phyloP scores from a whole-genome alignment of 2,888 invertebrate genomes.

The Halocaridina rubra region DNA sequence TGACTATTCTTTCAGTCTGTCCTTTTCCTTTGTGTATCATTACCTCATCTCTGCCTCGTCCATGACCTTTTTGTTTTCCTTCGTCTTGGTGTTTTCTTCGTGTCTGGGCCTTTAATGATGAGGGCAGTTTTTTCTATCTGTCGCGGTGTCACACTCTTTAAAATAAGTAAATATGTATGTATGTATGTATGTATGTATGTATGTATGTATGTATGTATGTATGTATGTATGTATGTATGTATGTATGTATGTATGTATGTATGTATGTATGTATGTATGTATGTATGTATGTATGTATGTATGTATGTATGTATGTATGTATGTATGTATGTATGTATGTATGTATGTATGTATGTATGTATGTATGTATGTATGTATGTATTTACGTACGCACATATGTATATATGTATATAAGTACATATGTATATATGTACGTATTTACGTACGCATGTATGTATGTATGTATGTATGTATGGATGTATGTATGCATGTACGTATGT shows the following conservation, averaged over 20 bases:
- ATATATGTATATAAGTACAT: too few relatives aligned
- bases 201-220: neutral
- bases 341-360: constrained; percentile 18
- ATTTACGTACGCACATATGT: too few relatives aligned
- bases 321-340: constrained; percentile 11
- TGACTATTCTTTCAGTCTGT: too few relatives aligned
- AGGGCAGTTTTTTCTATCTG: too few relatives aligned
- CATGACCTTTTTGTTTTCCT: neutral
- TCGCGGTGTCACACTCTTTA: too few relatives aligned
- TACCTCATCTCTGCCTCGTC: too few relatives aligned
- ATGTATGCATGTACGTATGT: too few relatives aligned
- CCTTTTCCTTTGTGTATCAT: too few relatives aligned
- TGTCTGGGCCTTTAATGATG: too few relatives aligned
- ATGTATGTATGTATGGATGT: too few relatives aligned
- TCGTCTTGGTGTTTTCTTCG: neutral
- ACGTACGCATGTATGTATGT: too few relatives aligned
- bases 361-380: constrained; percentile 3
- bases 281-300: constrained; percentile 5
- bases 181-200: neutral
- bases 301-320: constrained; percentile 8
- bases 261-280: neutral
- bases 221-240: neutral
- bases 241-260: neutral
- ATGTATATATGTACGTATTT: too few relatives aligned
- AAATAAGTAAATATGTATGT: neutral